Conservation (phyloP, 2,888 invertebrate species). For the Troides oblongomaculatus region DNA sequence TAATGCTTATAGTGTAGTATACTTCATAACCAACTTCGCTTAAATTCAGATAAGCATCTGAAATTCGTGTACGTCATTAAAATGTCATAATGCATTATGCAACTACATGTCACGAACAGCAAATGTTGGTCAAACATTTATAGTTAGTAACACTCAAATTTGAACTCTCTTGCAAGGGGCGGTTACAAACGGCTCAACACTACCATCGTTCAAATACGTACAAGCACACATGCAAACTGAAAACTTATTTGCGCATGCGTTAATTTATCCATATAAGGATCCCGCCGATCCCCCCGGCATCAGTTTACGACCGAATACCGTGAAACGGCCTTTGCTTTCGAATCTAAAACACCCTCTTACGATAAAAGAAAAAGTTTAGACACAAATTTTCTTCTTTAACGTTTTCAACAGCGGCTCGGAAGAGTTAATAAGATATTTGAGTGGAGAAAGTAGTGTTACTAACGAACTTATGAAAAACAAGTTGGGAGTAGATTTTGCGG, state of each 20-base stretch:
- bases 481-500: conserved; percentile 55
- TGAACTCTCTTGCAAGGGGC: conserved; percentile 19
- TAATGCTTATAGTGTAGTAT: no score
- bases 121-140: not conserved
- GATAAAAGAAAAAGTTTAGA: conserved; percentile 60
- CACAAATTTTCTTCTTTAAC: conserved; percentile 38
- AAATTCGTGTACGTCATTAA: conserved; percentile 25
- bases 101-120: conserved; percentile 5
- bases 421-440: conserved; percentile 38
- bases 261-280: conserved; percentile 52
- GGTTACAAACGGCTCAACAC: conserved; percentile 27
- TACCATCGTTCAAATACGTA: conserved; percentile 47
- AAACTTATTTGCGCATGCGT: conserved; percentile 56
- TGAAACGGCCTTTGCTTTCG: conserved; percentile 49
- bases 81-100: conserved; percentile 22
- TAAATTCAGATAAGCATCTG: conserved; percentile 19
- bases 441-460: conserved; percentile 42
- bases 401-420: conserved; percentile 33
- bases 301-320: conserved; percentile 58
- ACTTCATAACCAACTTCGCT: not conserved
- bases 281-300: conserved; percentile 40
- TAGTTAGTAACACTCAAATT: conserved; percentile 6
- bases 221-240: conserved; percentile 41
- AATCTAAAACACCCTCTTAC: conserved; percentile 37
- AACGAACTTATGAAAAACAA: conserved; percentile 67